Conservation (phyloP, 2,888 invertebrate species). For the Taenaris catops region DNA sequence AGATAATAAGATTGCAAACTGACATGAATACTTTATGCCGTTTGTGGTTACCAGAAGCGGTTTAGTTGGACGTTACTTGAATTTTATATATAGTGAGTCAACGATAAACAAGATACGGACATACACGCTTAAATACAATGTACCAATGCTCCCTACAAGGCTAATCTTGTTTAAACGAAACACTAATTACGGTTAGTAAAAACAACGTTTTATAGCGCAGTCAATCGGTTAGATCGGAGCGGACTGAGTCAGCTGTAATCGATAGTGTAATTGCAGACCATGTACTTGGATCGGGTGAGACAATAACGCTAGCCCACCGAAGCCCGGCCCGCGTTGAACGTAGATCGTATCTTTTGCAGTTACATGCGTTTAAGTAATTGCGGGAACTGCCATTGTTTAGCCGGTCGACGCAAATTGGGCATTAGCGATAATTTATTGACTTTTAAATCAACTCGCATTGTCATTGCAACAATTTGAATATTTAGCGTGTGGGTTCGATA, state of each 20-base stretch:
- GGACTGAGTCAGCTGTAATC: constrained; percentile 68
- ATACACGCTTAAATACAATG: constrained; percentile 7
- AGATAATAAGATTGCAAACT: constrained; percentile 48
- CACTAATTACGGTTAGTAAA: constrained; percentile 65
- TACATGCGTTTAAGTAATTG: constrained; percentile 79
- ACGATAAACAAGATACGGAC: constrained; percentile 26
- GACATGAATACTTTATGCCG: constrained; percentile 46
- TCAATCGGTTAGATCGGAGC: constrained; percentile 59
- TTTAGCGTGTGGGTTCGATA: constrained; percentile 67
- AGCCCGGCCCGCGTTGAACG: constrained; percentile 25
- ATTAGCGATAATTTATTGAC: constrained; percentile 77
- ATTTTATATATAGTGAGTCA: constrained; percentile 37
- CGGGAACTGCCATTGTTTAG: constrained; percentile 77
- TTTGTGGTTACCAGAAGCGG: constrained; percentile 59
- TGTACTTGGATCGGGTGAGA: constrained; percentile 59
- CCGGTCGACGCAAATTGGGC: constrained; percentile 76
- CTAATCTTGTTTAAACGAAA: constrained; percentile 45
- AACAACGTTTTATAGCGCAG: constrained; percentile 65
- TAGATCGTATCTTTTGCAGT: constrained; percentile 72
- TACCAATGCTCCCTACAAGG: constrained; percentile 18
- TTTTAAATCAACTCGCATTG: constrained; percentile 72
- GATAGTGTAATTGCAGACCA: constrained; percentile 70
- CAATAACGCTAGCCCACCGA: constrained; percentile 57
- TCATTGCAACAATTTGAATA: constrained; percentile 68
- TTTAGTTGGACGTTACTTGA: constrained; percentile 50